Base-by-base conservation (phyloP, 2,888 invertebrate species). In the Phytoseiulus persimilis region DNA sequence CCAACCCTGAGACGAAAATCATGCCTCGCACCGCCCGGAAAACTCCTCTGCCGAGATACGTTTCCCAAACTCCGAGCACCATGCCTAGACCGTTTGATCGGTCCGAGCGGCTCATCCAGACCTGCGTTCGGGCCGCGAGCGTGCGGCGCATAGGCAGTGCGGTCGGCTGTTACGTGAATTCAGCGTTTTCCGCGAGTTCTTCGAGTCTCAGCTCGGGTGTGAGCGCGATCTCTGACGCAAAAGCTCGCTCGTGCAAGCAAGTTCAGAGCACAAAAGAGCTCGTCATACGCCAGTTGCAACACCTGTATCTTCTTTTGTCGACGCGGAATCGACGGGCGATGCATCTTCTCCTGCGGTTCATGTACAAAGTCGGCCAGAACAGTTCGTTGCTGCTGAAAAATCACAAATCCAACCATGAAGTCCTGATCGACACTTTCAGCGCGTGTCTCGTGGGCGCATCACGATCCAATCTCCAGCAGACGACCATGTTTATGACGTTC, bases 1-100 rank as follows among this genome's bases (percentile, higher is more conserved):
- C 87, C n/a, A 87, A 87, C 14, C 87, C 87, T 45, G 87, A 87
- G 45, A 87, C 87, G 87, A 87, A 87, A 45, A 87, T 87, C 33
- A 39, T 87, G 33, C 87, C 87, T 28, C 87, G 87, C 2, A 87
- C 87, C 6, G 87, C 87, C 28, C 87, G 32, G 5, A 87, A 45
- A 32, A 87, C 87, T 5, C 87, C 87, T 2, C 32, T 87, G 32
- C 87, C 87, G 18, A 28, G 87, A 32, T 87, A 39, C 87, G 87
- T 31, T 6, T 33, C 87, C n/a, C 87, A 87, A 32, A 87, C 87
- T 9, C 87, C 87, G 33, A 87, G 87, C 87, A 87, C 87, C 5
- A 87, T 87, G 87, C 87, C 87, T 1, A 33, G 87, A 87, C 87
- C 87, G 28, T 32, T 32, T 31, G 32, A 87, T 39, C 45, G 32